phyloP scores from a whole-genome alignment of 2,797 vertebrate genomes.

The Argyrosomus regius region DNA sequence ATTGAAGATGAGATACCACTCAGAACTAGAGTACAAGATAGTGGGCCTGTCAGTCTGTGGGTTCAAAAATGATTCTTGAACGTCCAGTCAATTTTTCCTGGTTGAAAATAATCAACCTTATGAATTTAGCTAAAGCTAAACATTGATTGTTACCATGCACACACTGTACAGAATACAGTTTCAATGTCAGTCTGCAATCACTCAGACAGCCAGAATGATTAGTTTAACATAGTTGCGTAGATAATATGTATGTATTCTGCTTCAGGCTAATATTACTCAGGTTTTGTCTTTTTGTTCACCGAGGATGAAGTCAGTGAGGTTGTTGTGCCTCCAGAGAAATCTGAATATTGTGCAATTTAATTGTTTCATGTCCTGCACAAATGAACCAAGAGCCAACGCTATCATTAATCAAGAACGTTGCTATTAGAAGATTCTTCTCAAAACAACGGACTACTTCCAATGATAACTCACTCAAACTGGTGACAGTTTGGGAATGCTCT shows the following conservation, averaged over 20 bases:
- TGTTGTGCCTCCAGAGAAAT: background rate
- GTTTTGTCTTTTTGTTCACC: background rate
- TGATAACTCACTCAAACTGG: background rate
- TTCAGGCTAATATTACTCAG: background rate
- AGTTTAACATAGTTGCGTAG: too few relatives aligned
- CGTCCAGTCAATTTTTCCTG: background rate
- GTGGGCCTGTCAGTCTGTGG: background rate
- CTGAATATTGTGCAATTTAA: background rate
- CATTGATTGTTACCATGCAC: background rate
- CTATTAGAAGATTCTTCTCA: background rate
- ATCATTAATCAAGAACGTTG: background rate
- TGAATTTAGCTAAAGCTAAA: background rate
- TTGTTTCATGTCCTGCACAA: background rate
- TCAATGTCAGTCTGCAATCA: background rate
- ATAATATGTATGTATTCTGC: background rate
- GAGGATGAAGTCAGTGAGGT: background rate
- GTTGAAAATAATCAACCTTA: too few relatives aligned
- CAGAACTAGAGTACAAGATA: too few relatives aligned
- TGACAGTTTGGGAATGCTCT: background rate
- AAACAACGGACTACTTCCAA: background rate
- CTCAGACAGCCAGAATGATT: background rate
- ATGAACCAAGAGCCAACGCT: background rate
- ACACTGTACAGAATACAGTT: background rate
- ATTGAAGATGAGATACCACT: background rate
- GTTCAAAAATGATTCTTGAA: background rate